A percentile compares a stretch with the other conserved stretches of the same genome.
Conservation (phyloP, 2,888 invertebrate species). For the Euproctis similis region DNA sequence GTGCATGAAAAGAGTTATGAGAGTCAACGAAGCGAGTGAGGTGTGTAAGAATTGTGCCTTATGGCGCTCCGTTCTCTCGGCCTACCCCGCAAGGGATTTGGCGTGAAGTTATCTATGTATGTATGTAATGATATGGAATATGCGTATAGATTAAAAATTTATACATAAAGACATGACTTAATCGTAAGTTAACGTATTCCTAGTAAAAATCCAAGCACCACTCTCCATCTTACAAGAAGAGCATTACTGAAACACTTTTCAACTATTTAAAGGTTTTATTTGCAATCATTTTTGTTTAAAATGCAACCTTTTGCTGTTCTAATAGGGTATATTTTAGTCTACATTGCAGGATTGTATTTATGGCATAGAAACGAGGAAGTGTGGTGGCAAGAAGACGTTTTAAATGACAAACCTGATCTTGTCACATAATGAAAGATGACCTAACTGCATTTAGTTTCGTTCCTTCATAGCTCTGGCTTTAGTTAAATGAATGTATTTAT, state of each 20-base stretch:
- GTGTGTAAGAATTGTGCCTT: no score
- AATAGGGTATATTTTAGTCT: slow-evolving; percentile 4
- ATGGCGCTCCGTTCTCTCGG: no score
- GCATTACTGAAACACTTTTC: slow-evolving; percentile 40
- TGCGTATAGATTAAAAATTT: slow-evolving; percentile 23
- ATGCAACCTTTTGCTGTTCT: slow-evolving; percentile 2
- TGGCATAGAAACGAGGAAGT: no score
- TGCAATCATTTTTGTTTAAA: slow-evolving; percentile 1
- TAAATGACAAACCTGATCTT: slow-evolving; percentile 77
- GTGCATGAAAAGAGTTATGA: no score
- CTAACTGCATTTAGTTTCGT: slow-evolving; percentile 52
- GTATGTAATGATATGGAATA: slow-evolving; percentile 11
- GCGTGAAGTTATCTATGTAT: no score
- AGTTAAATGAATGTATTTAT: no score
- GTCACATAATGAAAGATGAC: slow-evolving; percentile 83
- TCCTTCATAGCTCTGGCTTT: no score
- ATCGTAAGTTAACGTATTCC: slow-evolving; percentile 57
- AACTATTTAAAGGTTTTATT: slow-evolving; percentile 12
- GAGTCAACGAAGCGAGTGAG: no score
- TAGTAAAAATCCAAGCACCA: slow-evolving; percentile 53
- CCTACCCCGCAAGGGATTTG: no score
- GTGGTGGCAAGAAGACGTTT: no score
- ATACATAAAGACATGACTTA: slow-evolving; percentile 40
- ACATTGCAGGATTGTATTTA: no score
- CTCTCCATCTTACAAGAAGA: slow-evolving; percentile 54